Conservation (phyloP, 2,888 invertebrate species). For the Globia sparganii region DNA sequence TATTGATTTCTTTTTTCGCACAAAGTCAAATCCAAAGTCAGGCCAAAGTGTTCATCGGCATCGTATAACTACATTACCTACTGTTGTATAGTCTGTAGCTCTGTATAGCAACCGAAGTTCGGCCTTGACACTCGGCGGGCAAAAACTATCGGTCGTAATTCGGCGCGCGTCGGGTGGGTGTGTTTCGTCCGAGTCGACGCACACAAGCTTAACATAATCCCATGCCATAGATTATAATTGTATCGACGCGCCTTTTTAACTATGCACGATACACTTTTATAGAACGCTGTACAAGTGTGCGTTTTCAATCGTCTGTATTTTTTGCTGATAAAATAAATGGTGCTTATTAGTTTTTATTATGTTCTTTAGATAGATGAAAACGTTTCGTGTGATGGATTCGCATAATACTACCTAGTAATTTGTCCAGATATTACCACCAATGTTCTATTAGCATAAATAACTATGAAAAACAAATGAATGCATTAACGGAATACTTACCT, state of each 20-base stretch:
- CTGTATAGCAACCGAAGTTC: conserved; percentile 80
- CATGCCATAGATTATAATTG: conserved; percentile 75
- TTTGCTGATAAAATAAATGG: conserved; percentile 51
- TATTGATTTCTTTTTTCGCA: conserved; percentile 58
- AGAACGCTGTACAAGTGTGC: conserved; percentile 41
- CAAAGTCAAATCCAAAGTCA: conserved; percentile 69
- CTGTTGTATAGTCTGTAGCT: conserved; percentile 18
- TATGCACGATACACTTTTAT: conserved; percentile 43
- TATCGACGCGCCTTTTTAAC: conserved; percentile 62
- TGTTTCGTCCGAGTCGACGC: conserved; percentile 76
- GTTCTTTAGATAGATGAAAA: conserved; percentile 29
- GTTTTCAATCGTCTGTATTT: conserved; percentile 44
- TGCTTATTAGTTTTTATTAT: conserved; percentile 34
- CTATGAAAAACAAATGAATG: conserved; percentile 34
- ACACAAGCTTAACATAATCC: conserved; percentile 71
- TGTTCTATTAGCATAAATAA: conserved; percentile 32
- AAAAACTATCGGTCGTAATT: conserved; percentile 87
- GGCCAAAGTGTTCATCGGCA: conserved; percentile 61
- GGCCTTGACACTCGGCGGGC: conserved; percentile 89
- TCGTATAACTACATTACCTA: conserved; percentile 51
- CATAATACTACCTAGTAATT: background rate
- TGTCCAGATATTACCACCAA: conserved; percentile 7
- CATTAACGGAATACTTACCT: background rate
- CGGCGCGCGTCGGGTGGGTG: conserved; percentile 85
- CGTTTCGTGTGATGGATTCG: conserved; percentile 9